phyloP scores from a whole-genome alignment of 64 coral and sea anemone species.

The Montipora cactus region DNA sequence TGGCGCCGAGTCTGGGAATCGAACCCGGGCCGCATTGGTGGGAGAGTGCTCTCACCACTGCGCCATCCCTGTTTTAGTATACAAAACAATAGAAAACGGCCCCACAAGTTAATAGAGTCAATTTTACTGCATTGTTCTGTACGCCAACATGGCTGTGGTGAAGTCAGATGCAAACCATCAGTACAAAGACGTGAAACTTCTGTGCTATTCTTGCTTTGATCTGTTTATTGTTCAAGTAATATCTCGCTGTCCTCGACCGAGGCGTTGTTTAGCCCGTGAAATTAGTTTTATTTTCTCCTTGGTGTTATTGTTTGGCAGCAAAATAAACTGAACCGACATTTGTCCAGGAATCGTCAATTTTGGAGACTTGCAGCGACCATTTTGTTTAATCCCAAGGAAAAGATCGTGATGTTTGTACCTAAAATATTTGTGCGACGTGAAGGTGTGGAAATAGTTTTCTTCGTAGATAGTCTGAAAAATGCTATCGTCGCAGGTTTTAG shows the following conservation, averaged over 20 bases:
- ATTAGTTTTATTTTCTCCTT: conserved; percentile 14
- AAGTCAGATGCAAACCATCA: neutral
- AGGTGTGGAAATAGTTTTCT: conserved; percentile 83
- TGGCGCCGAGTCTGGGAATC: no score
- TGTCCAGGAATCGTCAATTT: conserved; percentile 72
- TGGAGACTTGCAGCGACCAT: conserved; percentile 59
- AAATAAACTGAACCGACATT: conserved; percentile 81
- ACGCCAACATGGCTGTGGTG: no score
- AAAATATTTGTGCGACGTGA: conserved; percentile 84
- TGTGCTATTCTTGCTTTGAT: neutral
- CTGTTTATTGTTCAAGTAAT: neutral
- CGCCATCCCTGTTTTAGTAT: no score
- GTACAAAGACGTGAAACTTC: neutral
- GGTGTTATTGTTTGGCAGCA: conserved; percentile 39
- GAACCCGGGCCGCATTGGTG: no score
- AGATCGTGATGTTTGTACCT: conserved; percentile 62
- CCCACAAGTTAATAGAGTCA: no score
- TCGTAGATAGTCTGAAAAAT: conserved; percentile 71
- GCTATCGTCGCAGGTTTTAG: conserved; percentile 33
- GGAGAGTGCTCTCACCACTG: no score
- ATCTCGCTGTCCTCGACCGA: neutral
- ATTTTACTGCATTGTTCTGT: no score
- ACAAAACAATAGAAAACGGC: no score
- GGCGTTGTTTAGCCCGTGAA: neutral
- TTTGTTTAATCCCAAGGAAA: conserved; percentile 84